Conservation (phyloP, 2,888 invertebrate genomes). For the Acleris holmiana region DNA sequence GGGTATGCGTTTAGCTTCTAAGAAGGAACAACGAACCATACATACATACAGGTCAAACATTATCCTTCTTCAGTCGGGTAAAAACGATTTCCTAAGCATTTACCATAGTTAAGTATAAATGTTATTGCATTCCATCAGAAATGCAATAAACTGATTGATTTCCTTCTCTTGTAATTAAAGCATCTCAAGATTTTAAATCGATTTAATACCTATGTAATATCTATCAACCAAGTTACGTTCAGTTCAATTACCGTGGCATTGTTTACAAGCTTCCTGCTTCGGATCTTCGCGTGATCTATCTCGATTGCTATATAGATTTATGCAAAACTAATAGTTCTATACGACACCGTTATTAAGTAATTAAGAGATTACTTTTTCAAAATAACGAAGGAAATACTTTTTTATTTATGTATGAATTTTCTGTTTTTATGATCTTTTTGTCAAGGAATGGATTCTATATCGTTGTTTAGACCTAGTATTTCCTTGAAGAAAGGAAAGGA, state of each 20-base stretch:
- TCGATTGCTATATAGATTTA: background rate
- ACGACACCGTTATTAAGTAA: background rate
- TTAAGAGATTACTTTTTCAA: no score
- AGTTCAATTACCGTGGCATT: background rate
- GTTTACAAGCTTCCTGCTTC: conserved; percentile 10
- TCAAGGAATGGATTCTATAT: no score
- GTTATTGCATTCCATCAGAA: background rate
- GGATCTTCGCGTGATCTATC: conserved; percentile 1
- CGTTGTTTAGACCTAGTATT: no score
- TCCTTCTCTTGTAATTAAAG: conserved; percentile 4
- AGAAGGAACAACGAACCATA: no score
- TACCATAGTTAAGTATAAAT: background rate
- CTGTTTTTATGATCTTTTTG: no score
- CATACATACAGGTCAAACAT: no score
- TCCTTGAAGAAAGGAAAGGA: no score
- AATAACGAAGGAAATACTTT: no score
- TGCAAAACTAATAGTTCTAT: background rate
- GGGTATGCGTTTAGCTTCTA: no score
- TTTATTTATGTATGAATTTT: no score
- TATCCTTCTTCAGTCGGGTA: no score
- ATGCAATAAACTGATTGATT: background rate
- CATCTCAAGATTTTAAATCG: background rate
- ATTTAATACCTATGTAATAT: background rate
- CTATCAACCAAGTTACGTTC: background rate
- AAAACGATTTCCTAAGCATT: background rate